Evolutionary conservation across 2,888 invertebrate species (phyloP).

Genomic region (Colostygia pectinataria): DNA sequence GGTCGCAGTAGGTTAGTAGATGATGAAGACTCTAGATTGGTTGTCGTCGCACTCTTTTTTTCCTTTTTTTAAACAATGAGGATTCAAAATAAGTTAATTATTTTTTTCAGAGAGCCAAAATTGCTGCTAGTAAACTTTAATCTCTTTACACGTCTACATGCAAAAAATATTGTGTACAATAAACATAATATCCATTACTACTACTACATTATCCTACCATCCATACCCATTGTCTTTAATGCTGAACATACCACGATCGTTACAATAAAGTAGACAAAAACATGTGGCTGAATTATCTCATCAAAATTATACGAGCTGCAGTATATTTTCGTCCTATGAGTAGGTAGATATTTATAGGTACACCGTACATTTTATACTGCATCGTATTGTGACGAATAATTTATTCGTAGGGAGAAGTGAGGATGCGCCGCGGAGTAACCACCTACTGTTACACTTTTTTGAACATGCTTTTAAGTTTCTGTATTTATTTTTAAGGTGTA

Average conservation of each 20-base stretch:
- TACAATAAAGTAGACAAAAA: conserved; percentile 10
- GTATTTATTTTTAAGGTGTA: too few species aligned
- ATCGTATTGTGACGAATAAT: too few species aligned
- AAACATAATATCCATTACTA: too few species aligned
- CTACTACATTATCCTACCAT: background rate
- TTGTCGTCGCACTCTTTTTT: too few species aligned
- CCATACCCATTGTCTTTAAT: conserved; percentile 5
- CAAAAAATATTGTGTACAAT: background rate
- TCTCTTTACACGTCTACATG: background rate
- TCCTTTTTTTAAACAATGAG: conserved; percentile 5
- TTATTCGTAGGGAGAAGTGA: background rate
- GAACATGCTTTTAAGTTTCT: too few species aligned
- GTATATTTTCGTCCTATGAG: conserved; percentile 14
- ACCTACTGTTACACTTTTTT: too few species aligned
- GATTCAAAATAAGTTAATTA: too few species aligned
- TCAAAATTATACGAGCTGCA: conserved; percentile 8
- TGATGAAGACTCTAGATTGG: too few species aligned
- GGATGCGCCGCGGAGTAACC: too few species aligned
- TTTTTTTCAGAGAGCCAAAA: conserved; percentile 20
- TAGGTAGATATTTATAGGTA: too few species aligned
- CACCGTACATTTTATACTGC: too few species aligned
- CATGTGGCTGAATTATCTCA: conserved; percentile 24
- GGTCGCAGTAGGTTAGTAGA: too few species aligned
- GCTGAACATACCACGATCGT: conserved; percentile 3
- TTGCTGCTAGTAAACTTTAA: conserved; percentile 6